A percentile compares a stretch with the other conserved stretches of the same genome.
Evolutionary conservation across 2,113 vertebrate genomes (phyloP).

Genomic region (Argyrosomus japonicus): DNA sequence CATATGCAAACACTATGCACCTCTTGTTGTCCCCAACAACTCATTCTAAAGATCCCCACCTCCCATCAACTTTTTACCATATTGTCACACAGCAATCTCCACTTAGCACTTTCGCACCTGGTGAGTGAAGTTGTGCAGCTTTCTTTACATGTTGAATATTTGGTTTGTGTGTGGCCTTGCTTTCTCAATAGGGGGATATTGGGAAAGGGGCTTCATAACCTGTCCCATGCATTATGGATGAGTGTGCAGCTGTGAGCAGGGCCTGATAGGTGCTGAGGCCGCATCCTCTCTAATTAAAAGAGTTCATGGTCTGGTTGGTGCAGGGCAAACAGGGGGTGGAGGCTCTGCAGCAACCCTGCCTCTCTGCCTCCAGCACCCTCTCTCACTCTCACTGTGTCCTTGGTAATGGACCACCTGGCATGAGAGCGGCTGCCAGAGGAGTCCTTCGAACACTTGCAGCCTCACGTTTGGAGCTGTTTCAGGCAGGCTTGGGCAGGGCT

Average conservation of each 20-base stretch:
- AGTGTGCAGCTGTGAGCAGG: conserved; percentile 72
- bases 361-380: conserved; percentile 61
- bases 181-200: conserved; percentile 50
- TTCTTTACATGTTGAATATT: conserved; percentile 43
- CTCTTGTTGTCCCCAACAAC: conserved; percentile 33
- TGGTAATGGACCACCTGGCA: conserved; percentile 80
- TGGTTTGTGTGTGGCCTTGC: conserved; percentile 51
- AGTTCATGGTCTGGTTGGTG: conserved; percentile 76
- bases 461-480: conserved; percentile 72
- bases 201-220: conserved; percentile 68
- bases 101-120: conserved; percentile 79
- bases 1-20: conserved; percentile 56
- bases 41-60: conserved; percentile 58
- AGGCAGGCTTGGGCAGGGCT: conserved; percentile 69
- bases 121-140: conserved; percentile 63
- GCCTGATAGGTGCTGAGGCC: conserved; percentile 77
- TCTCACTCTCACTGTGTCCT: conserved; percentile 64
- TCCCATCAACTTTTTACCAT: conserved; percentile 70
- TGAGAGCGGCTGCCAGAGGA: conserved; percentile 66
- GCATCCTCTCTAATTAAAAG: conserved; percentile 82
- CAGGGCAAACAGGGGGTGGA: conserved; percentile 67
- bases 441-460: conserved; percentile 67
- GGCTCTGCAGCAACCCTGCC: conserved; percentile 56
- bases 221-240: conserved; percentile 79
- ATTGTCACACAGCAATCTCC: conserved; percentile 68